phyloP scores from a whole-genome alignment of 2,888 invertebrate species.

The Ennomos erosarius region DNA sequence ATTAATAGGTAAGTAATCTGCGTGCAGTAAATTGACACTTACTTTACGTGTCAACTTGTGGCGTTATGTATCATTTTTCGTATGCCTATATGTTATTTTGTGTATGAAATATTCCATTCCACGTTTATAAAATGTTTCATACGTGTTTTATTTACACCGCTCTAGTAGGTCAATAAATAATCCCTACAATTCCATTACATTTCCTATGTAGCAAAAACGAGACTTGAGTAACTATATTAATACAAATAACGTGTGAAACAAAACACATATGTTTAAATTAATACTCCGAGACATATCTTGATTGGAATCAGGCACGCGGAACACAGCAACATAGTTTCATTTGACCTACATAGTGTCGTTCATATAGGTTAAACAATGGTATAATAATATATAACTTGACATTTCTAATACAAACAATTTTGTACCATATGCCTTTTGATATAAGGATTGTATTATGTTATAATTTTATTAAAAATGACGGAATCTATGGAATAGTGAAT shows the following conservation, averaged over 20 bases:
- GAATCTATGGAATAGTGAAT: neutral
- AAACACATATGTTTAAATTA: slow-evolving; percentile 35
- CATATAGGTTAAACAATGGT: slow-evolving; percentile 20
- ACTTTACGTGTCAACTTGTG: too few relatives aligned
- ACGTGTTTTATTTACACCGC: too few relatives aligned
- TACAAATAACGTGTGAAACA: slow-evolving; percentile 7
- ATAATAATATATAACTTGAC: slow-evolving; percentile 15
- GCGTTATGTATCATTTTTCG: too few relatives aligned
- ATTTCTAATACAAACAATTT: slow-evolving; percentile 7
- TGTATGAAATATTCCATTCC: too few relatives aligned
- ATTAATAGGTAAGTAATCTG: too few relatives aligned
- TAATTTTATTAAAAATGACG: neutral
- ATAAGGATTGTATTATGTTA: neutral
- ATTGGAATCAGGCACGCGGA: slow-evolving; percentile 47
- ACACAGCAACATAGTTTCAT: slow-evolving; percentile 48
- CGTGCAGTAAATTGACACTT: too few relatives aligned
- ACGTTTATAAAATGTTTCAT: too few relatives aligned
- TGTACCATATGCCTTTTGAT: neutral
- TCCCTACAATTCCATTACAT: too few relatives aligned
- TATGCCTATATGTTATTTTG: too few relatives aligned
- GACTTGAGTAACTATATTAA: neutral
- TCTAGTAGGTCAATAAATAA: too few relatives aligned
- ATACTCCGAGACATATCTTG: slow-evolving; percentile 45
- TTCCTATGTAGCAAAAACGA: too few relatives aligned
- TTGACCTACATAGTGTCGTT: slow-evolving; percentile 57